Evolutionary conservation across 2,113 vertebrate genomes (phyloP), one percentile per base, ranked within the genome.

Genomic region (Plecturocebus donacophilus): DNA sequence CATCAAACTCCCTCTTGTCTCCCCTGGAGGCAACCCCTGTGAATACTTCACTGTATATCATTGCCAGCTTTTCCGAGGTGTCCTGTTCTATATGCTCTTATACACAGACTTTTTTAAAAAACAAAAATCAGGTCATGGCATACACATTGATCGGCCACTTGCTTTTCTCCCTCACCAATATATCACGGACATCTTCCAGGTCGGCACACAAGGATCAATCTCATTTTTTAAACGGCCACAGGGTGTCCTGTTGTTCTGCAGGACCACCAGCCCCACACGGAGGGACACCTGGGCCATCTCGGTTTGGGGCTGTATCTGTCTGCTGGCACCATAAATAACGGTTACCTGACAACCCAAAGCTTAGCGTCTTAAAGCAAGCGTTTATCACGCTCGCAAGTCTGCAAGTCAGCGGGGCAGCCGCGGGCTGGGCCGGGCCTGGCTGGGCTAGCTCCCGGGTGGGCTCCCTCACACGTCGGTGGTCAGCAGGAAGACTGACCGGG

Each of bases 291-390:
- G 80, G 35, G 16, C 16, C 61, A 54, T 68, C 88, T 95, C 80
- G 92, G 52, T 75, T 64, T 90, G 38, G 54, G 42, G 70, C 40
- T 84, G 8, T 30, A 49, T 93, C 47, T 45, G 10, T 54, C 83
- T 91, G 73, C 93, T 40, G 64, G 47, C 40, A 56, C 61, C 40
- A 81, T 94, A 80, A 94, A 79, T 95, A 91, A 91, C 80, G 64
- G 71, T 75, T 64, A 40, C 32, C 42, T 87, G 35, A 93, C 79
- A 95, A 38, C 49, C n/a, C 49, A 84, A 83, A 95, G 81, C 79
- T 66, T 76, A 35, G n/a, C 68, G 30, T 47, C 73, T 92, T 87
- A n/a, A 94, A 61, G 32, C 8, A 79, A 79, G n/a, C 20, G 2
- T 79, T 68, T 54, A n/a, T 58, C 30, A 27, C 64, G 52, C 27